Evolutionary conservation across 2,888 invertebrate genomes (phyloP).

Genomic region (Plebejus argus): DNA sequence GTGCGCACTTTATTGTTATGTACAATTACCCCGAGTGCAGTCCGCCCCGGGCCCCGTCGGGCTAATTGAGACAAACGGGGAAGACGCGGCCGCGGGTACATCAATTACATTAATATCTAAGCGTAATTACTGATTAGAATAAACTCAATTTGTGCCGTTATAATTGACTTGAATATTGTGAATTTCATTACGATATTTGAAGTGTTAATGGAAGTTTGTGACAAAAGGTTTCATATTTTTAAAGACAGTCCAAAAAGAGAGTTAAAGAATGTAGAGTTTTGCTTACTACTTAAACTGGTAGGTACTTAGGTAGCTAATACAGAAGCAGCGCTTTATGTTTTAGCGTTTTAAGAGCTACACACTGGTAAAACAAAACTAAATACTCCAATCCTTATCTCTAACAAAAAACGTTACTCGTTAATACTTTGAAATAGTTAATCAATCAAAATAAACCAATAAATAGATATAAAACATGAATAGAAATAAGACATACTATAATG

Average conservation of each 20-base stretch:
- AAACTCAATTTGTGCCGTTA: neutral
- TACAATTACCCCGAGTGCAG: conserved; percentile 41
- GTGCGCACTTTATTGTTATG: conserved; percentile 29
- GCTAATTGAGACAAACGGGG: conserved; percentile 79
- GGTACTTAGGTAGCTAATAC: neutral
- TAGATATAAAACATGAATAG: conserved; percentile 3
- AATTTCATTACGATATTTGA: neutral
- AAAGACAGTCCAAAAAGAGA: neutral
- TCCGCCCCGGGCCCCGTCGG: conserved; percentile 63
- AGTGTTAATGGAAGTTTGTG: neutral
- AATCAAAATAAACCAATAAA: neutral
- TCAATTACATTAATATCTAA: conserved; percentile 3
- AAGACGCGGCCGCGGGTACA: conserved; percentile 59
- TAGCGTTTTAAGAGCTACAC: neutral
- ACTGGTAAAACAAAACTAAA: neutral
- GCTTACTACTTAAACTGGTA: neutral
- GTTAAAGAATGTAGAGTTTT: neutral
- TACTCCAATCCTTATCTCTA: neutral
- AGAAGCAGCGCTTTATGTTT: neutral
- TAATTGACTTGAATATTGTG: neutral
- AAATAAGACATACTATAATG: neutral
- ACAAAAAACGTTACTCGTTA: neutral
- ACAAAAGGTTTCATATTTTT: too few relatives aligned
- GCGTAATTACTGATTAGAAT: neutral
- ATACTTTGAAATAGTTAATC: neutral